A percentile compares a stretch with the other conserved stretches of the same genome.
Conservation (phyloP, 2,113 vertebrate species). For the Neogobius melanostomus region DNA sequence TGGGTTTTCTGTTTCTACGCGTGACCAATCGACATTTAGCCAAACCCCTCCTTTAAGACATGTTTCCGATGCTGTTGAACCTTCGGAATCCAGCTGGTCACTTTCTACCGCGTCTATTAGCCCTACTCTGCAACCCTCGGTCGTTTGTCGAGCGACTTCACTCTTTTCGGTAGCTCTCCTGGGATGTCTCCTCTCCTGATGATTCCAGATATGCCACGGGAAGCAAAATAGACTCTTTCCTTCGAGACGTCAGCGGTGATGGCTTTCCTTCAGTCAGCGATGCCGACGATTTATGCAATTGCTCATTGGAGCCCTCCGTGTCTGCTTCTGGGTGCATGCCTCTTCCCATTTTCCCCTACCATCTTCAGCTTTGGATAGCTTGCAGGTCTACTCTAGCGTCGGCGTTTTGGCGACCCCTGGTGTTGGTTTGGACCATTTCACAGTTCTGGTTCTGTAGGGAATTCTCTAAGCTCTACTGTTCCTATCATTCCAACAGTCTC, state of each 20-base stretch:
- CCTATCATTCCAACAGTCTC: constrained; percentile 43
- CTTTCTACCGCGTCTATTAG: constrained; percentile 70
- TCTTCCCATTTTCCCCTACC: constrained; percentile 45
- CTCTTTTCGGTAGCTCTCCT: constrained; percentile 68
- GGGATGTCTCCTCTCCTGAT: constrained; percentile 73
- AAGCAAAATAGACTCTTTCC: constrained; percentile 50
- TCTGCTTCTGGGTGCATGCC: constrained; percentile 59
- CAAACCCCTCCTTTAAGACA: constrained; percentile 76
- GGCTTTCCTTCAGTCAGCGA: constrained; percentile 46
- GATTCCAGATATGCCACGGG: constrained; percentile 46
- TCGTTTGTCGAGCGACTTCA: constrained; percentile 76
- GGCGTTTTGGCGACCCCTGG: constrained; percentile 63
- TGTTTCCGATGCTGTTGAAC: constrained; percentile 62
- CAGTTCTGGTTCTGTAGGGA: constrained; percentile 49
- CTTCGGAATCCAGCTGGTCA: constrained; percentile 68
- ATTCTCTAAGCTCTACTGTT: constrained; percentile 43
- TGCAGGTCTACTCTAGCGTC: constrained; percentile 40
- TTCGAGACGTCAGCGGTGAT: constrained; percentile 41
- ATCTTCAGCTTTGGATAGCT: constrained; percentile 47
- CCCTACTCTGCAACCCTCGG: constrained; percentile 78
- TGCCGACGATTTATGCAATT: constrained; percentile 48
- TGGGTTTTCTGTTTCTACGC: constrained; percentile 45
- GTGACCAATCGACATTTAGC: constrained; percentile 75
- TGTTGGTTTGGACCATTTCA: constrained; percentile 51
- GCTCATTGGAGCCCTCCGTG: constrained; percentile 46